These are phyloP conservation scores for Ophonus ardosiacus DNA, from an alignment of 2,888 invertebrate genomes.

Conservation along the genomic window DNA sequence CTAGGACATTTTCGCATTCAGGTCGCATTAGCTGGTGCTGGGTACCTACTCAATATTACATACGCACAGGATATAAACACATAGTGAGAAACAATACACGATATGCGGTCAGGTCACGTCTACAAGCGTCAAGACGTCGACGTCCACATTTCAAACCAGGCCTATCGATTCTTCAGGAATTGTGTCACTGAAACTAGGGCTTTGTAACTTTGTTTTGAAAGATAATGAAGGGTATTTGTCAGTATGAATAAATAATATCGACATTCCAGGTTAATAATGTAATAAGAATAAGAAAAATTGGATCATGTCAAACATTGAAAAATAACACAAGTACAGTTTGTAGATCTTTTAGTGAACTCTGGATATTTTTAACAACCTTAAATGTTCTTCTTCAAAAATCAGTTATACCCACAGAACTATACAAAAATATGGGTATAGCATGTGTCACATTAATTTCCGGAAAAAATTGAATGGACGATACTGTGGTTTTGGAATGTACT, in stretches of 20 bases:
- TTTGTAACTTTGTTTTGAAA: slow-evolving; percentile 20
- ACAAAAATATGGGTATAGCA: too few species aligned
- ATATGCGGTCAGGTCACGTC: slow-evolving; percentile 7
- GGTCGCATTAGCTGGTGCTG: neutral
- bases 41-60: neutral
- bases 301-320: too few species aligned
- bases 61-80: neutral
- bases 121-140: neutral
- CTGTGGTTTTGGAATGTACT: too few species aligned
- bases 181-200: slow-evolving; percentile 1
- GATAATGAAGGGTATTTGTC: neutral
- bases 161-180: slow-evolving; percentile 13
- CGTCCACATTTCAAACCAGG: neutral
- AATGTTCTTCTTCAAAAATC: too few species aligned
- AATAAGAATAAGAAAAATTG: neutral
- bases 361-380: too few species aligned
- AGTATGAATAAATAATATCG: neutral
- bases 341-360: too few species aligned
- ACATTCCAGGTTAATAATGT: neutral
- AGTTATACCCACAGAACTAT: too few species aligned
- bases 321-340: too few species aligned
- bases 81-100: neutral
- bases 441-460: too few species aligned
- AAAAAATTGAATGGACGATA: too few species aligned
- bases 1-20: neutral